Base-by-base conservation (phyloP, 2,113 vertebrate species). In the Symphodus melops region DNA sequence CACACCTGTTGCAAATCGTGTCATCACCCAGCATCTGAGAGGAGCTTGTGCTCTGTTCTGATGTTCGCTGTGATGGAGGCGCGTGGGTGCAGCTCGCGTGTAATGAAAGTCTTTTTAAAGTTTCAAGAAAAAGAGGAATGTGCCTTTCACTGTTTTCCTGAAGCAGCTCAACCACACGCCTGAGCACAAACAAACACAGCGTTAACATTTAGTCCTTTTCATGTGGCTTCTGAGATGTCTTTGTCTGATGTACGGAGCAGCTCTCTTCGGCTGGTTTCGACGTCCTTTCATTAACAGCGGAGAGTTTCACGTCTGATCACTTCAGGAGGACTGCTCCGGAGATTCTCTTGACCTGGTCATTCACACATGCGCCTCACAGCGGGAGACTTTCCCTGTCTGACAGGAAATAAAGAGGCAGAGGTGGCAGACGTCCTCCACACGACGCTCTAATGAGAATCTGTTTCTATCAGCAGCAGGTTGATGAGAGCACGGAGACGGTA, bases 101-200 rank as follows among this genome's bases (percentile, higher is more conserved):
- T 56, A 46, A 48, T 72, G 60, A 25, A 56, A 10, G 21, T n/a
- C 49, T 60, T 61, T 69, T 41, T 37, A 41, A 20, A 23, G 53
- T 48, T 41, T 46, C 57, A 60, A 37, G 28, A 23, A 37, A 37
- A 23, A 60, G 63, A 39, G 17, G 14, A 54, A 57, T 46, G 16
- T 37, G 51, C 51, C 62, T 81, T 66, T 39, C 62, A 68, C n/a
- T 68, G 0, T 48, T 39, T 33, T n/a, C 33, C 48, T 5, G 25
- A 25, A 44, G 10, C 8, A 52, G 33, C 33, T 3, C 23, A 28
- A 2, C 5, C 42, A 25, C 41, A 42, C 12, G 6, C 36, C 7
- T 17, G 2, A 61, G 37, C 4, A 60, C 39, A 25, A 55, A 20
- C 8, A 25, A 21, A 68, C 1, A n/a, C 37, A 2, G n/a, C 37